Conservation (phyloP, 2,888 invertebrate species). For the Stratiomys singularior region DNA sequence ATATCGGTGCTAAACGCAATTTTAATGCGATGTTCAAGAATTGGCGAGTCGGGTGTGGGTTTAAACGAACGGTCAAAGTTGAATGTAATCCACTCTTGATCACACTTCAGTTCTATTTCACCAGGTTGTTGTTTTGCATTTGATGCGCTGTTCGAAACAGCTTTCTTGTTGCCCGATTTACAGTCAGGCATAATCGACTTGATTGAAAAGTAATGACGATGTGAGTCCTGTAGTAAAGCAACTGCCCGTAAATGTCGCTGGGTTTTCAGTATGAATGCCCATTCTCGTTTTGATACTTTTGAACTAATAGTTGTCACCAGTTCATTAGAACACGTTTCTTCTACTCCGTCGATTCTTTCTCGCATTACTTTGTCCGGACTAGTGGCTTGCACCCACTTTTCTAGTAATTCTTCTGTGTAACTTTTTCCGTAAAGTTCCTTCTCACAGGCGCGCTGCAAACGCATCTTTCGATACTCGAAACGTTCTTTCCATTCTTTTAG, state of each 20-base stretch:
- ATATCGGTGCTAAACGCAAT: conserved; percentile 76
- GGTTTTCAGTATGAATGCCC: conserved; percentile 71
- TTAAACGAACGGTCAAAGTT: conserved; percentile 46
- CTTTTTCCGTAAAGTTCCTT: conserved; percentile 74
- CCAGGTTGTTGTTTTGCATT: conserved; percentile 24
- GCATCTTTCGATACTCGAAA: conserved; percentile 74
- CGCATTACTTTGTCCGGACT: conserved; percentile 73
- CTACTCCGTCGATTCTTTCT: conserved; percentile 71
- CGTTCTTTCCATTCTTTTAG: conserved; percentile 78
- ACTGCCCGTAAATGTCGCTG: conserved; percentile 70
- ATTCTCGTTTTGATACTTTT: conserved; percentile 71
- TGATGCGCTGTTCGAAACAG: conserved; percentile 36
- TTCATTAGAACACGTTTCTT: conserved; percentile 70
- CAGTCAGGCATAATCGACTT: conserved; percentile 65
- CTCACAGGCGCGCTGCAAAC: conserved; percentile 72
- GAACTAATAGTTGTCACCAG: conserved; percentile 72
- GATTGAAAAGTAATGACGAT: conserved; percentile 74
- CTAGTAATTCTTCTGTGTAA: conserved; percentile 72
- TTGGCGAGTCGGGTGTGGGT: conserved; percentile 54
- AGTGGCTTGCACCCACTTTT: conserved; percentile 72
- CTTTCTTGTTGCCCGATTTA: conserved; percentile 46
- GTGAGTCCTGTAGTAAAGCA: conserved; percentile 76
- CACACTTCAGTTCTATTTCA: conserved; percentile 63
- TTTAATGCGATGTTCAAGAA: conserved; percentile 66
- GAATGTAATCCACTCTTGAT: conserved; percentile 68